Base-by-base conservation (phyloP, 2,797 vertebrate genomes). In the Chromobotia macracanthus region DNA sequence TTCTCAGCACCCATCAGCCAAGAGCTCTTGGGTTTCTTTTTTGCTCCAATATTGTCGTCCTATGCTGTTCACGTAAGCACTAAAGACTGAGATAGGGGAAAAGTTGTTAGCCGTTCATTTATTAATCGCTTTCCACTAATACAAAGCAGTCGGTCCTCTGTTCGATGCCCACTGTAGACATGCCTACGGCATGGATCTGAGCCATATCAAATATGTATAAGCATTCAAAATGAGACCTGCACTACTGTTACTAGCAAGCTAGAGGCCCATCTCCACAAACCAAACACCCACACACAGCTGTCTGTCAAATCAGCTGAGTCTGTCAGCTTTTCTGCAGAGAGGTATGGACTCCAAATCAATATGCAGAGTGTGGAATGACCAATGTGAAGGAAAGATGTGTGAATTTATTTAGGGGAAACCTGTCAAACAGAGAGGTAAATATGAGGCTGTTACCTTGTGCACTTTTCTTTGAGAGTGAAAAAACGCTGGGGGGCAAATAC, bases 171-270 rank as follows among this genome's bases (percentile, higher is more conserved):
- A 66, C 31, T 61, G 80, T 83, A 64, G 56, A 80, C 51, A 46
- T 74, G 83, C 86, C 84, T 77, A 63, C 58, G 74, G 80, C 76
- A 64, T 64, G 80, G 81, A 80, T 84, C 65, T 50, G 19, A 82
- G 80, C 60, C 38, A 64, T 67, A 86, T 85, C 35, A 87, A 87
- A 85, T 84, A 88, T 88, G 81, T 77, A 87, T 82, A 75, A 50
- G 55, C 38, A 79, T 85, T 86, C 80, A 83, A 81, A 83, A 65
- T 77, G 19, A 75, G 79, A 80, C 78, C 81, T 68, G 76, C 48
- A 41, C n/a, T n/a, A n/a, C n/a, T n/a, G n/a, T n/a, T n/a, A n/a
- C 64, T 28, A 72, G 58, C 58, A 25, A 74, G 63, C 67, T 76
- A 23, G 71, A 51, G 70, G 50, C 58, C 70, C 77, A 67, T 58